phyloP scores from a whole-genome alignment of 2,113 vertebrate genomes.

The Colossoma macropomum region DNA sequence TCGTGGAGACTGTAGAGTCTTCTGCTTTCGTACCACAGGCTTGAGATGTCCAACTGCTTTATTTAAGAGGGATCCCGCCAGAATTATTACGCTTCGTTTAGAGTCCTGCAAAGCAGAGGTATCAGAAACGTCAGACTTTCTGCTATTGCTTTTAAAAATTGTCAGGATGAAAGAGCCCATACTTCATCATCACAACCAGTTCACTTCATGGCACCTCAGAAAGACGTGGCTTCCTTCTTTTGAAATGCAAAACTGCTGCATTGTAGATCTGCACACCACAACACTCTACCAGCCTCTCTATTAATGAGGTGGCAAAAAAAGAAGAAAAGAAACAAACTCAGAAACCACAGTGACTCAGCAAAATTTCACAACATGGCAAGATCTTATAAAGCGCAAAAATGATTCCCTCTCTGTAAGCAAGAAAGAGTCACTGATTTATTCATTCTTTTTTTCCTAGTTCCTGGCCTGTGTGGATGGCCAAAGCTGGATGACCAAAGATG shows the following conservation, averaged over 20 bases:
- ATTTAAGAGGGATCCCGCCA: background rate
- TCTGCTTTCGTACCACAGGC: slow-evolving; percentile 50
- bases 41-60: slow-evolving; percentile 42
- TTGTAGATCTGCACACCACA: background rate
- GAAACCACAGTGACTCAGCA: slow-evolving; percentile 32
- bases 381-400: background rate
- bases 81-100: background rate
- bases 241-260: slow-evolving; percentile 25
- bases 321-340: background rate
- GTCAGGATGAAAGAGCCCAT: background rate
- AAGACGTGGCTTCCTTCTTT: background rate
- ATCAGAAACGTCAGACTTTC: slow-evolving; percentile 13
- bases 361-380: slow-evolving; percentile 23
- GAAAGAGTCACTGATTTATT: background rate
- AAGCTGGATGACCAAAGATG: too few relatives aligned
- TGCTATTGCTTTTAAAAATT: slow-evolving; percentile 37
- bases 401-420: background rate
- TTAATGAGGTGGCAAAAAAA: background rate
- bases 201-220: slow-evolving; percentile 19
- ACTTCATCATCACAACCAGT: background rate
- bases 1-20: slow-evolving; percentile 49
- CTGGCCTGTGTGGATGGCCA: background rate
- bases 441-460: background rate
- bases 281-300: background rate
- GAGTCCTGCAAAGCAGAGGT: background rate